Base-by-base conservation (phyloP, 1,140 invertebrate species). In the Saccostrea echinata region DNA sequence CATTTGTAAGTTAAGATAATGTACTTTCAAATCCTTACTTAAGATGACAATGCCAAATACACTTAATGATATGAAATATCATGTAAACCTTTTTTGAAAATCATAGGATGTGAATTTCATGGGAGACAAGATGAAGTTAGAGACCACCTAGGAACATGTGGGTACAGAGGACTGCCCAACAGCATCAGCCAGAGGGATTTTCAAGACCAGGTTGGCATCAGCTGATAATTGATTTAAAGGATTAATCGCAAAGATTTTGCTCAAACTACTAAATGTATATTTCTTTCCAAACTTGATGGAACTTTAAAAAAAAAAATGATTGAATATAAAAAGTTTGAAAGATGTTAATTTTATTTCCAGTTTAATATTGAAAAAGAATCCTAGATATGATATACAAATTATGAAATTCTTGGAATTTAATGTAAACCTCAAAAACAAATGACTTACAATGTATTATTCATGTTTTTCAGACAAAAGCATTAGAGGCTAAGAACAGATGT, bases 21-120 rank as follows among this genome's bases (percentile, higher is more conserved):
- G 4, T 43, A 43, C 43, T 43, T 43, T 43, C 6, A 1, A 43
- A 43, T 43, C 6, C 35, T 55, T 18, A 55, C 53, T 55, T 55
- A 0, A 57, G 3, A 18, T 57, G 55, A 57, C 16, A 57, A 21
- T 57, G 21, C 55, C 3, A 57, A 57, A 57, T 57, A 57, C 3
- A 21, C 13, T 57, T 16, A 57, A 57, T 18, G 0, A 71, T 27
- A 71, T 8, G 0, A 24, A 6, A 35, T 71, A 18, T 84, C 16
- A 24, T 21, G 57, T 6, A 30, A 71, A 13, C 4, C 16, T 61
- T 61, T 21, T 21, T 21, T 6, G 0, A 21, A 30, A 21, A 30
- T 86, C 90, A 30, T 24, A 92, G 92, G 92, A 16, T 93, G 92
- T 90, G 90, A 90, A 76, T 92, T 91, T 89, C 71, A 64, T 24